Evolutionary conservation across 2,113 vertebrate species (phyloP).

Genomic region (Nymphicus hollandicus): DNA sequence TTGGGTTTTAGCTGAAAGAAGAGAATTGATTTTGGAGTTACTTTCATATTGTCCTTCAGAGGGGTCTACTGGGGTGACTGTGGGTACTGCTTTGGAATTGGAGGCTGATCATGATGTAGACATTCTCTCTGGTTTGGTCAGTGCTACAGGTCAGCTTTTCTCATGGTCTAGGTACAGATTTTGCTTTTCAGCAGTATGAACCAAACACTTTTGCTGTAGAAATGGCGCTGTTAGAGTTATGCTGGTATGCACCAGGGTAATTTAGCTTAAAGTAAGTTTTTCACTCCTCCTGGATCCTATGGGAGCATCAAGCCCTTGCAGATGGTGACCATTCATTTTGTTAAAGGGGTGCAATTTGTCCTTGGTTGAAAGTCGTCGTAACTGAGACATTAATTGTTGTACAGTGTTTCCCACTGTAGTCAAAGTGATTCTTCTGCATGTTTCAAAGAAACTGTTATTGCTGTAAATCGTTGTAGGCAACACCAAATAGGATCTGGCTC

Average conservation of each 20-base stretch:
- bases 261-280: neutral
- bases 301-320: neutral
- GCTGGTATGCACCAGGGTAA: neutral
- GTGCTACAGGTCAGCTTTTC: neutral
- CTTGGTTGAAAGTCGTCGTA: neutral
- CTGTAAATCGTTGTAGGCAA: neutral
- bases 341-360: neutral
- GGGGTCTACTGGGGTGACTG: neutral
- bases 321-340: neutral
- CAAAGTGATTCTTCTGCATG: neutral
- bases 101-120: neutral
- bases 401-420: neutral
- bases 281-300: neutral
- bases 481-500: neutral
- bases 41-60: fast-evolving
- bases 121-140: neutral
- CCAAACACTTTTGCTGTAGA: neutral
- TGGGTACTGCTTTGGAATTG: neutral
- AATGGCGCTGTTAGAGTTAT: neutral
- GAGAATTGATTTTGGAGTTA: neutral
- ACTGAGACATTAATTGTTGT: fast-evolving
- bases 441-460: neutral
- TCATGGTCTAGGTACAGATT: fast-evolving
- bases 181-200: neutral
- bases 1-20: neutral